These are phyloP conservation scores for Albula glossodonta DNA, from an alignment of 2,113 vertebrate species.

Conservation along the genomic window DNA sequence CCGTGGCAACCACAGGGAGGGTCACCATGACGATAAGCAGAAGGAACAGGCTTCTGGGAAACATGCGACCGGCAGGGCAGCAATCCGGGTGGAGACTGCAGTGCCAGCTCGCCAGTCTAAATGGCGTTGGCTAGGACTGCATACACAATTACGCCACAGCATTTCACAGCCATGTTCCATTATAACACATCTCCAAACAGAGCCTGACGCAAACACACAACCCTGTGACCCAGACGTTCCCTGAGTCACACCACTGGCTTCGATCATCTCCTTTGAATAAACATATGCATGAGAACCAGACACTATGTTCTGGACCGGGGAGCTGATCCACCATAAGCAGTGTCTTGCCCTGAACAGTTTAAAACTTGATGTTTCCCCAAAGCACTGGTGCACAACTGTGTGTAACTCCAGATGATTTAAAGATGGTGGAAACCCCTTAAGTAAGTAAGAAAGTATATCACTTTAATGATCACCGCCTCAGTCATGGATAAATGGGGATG, in stretches of 20 bases:
- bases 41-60: background rate
- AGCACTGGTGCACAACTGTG: too few species aligned
- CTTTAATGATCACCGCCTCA: background rate
- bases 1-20: constrained; percentile 41
- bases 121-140: background rate
- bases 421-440: too few species aligned
- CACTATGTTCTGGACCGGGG: background rate
- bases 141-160: background rate
- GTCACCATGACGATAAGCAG: constrained; percentile 6
- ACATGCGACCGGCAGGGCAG: background rate
- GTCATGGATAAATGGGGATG: background rate
- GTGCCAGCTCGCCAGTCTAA: background rate
- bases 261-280: background rate
- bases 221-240: background rate
- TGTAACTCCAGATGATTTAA: too few species aligned
- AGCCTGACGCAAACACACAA: background rate
- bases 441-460: too few species aligned
- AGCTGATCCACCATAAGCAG: background rate
- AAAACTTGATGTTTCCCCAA: background rate
- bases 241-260: background rate
- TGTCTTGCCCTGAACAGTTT: background rate
- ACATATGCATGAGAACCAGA: background rate
- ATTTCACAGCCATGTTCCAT: background rate
- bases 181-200: background rate
- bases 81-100: background rate